Base-by-base conservation (phyloP, 2,888 invertebrate genomes). In the Acanthosepion esculentum region DNA sequence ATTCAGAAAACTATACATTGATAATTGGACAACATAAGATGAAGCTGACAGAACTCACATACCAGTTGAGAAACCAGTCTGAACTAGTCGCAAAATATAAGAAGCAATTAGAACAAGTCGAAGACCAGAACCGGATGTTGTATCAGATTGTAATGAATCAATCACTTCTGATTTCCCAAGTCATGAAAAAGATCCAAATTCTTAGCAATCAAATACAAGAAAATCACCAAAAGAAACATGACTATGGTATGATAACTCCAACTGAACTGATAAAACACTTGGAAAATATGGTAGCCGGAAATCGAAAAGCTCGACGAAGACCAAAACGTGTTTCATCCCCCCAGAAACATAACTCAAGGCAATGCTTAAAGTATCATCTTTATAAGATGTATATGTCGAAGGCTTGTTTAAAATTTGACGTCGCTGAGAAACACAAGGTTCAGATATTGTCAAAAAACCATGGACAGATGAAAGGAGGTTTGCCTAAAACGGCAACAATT, bases 121-220 rank as follows among this genome's bases (percentile, higher is more conserved):
- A 97, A 94, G 96, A 96, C 41, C 96, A 96, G 94, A 97, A 96
- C 94, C 95, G 95, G 92, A 95, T 96, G 94, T 95, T 97, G 53
- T 95, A 96, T 94, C 95, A 96, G 94, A 96, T 96, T 95, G 95
- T 96, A 23, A 96, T 96, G 96, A 96, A 96, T 91, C 96, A 97
- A 94, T 96, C 96, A 15, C 94, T 96, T 8, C 95, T 96, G 55
- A 96, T 97, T 95, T 96, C 96, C 2, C 95, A 96, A 48, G 96
- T 96, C 64, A 96, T 96, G 96, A 95, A 96, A 53, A 95, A 96
- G 59, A 95, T 97, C 33, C 95, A 96, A 92, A 95, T 96, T 33
- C 95, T 97, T 1, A 95, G 96, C 1, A 96, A 96, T 48, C 95
- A 96, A 18, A 95, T 95, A 33, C 94, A 96, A 78, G 96, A 96